Percentiles rank a stretch among this genome's conserved stretches.
Evolutionary conservation across 2,888 invertebrate species (phyloP).

Genomic region (Sussaba pulchella): DNA sequence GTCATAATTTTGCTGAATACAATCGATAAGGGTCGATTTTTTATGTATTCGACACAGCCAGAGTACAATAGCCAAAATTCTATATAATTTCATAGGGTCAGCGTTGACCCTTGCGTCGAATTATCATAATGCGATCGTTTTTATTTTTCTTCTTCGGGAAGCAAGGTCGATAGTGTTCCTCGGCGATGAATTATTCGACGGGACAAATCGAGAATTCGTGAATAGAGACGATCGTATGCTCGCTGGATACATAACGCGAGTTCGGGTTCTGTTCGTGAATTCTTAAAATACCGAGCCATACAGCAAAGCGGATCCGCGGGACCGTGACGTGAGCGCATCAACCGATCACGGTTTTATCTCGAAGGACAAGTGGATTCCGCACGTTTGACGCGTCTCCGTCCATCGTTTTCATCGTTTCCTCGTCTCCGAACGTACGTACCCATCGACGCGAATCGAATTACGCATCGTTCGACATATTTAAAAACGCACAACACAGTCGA

Average conservation of each 20-base stretch:
- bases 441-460: constrained; percentile 28
- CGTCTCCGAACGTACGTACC: background rate
- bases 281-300: constrained; percentile 2
- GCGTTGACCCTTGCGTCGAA: background rate
- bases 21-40: too few relatives aligned
- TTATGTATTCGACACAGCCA: too few relatives aligned
- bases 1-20: too few relatives aligned
- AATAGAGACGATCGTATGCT: background rate
- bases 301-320: constrained; percentile 35
- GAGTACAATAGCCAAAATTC: background rate
- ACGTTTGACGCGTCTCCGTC: background rate
- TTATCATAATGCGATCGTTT: background rate
- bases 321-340: constrained; percentile 29
- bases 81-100: too few relatives aligned
- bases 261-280: constrained; percentile 17
- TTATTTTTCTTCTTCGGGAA: background rate
- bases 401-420: background rate
- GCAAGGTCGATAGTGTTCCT: background rate
- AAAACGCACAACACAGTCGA: too few relatives aligned
- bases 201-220: constrained; percentile 13
- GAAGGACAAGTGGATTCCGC: constrained; percentile 28
- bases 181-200: background rate
- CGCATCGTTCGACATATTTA: background rate
- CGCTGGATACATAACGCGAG: background rate
- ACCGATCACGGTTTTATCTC: background rate